phyloP scores from a whole-genome alignment of 2,113 vertebrate species.

The Scartelaos histophorus region DNA sequence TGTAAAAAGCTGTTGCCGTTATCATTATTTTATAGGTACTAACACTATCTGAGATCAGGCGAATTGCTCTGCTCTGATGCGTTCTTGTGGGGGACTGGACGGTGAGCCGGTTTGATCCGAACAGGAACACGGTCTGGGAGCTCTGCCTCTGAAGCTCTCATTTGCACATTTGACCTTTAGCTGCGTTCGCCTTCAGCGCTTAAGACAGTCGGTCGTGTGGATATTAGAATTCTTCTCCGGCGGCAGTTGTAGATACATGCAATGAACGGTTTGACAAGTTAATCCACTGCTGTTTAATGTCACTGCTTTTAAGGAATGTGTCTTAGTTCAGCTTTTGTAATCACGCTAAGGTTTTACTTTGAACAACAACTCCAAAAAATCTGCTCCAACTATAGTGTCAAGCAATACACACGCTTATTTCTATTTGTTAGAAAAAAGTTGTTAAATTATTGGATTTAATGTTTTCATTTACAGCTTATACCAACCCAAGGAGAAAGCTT shows the following conservation, averaged over 20 bases:
- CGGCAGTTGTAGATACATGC: background rate
- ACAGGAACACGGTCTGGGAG: conserved; percentile 4
- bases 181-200: conserved; percentile 13
- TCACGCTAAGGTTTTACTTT: background rate
- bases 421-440: background rate
- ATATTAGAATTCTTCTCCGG: conserved; percentile 6
- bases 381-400: no score
- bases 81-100: background rate
- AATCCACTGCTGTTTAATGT: background rate
- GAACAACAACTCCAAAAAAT: background rate
- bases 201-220: conserved; percentile 4
- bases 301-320: background rate
- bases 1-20: no score
- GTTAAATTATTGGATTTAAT: background rate
- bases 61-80: conserved; percentile 7
- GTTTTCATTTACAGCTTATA: background rate
- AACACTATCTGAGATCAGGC: background rate
- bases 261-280: background rate
- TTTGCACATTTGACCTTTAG: conserved; percentile 24
- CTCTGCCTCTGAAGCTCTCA: conserved; percentile 21
- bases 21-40: no score
- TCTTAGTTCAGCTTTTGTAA: background rate
- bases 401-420: background rate
- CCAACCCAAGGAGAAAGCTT: background rate
- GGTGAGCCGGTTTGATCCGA: conserved; percentile 35